A percentile compares a stretch with the other conserved stretches of the same genome.
phyloP scores from a whole-genome alignment of 2,888 invertebrate genomes.

The Hemaris fuciformis region DNA sequence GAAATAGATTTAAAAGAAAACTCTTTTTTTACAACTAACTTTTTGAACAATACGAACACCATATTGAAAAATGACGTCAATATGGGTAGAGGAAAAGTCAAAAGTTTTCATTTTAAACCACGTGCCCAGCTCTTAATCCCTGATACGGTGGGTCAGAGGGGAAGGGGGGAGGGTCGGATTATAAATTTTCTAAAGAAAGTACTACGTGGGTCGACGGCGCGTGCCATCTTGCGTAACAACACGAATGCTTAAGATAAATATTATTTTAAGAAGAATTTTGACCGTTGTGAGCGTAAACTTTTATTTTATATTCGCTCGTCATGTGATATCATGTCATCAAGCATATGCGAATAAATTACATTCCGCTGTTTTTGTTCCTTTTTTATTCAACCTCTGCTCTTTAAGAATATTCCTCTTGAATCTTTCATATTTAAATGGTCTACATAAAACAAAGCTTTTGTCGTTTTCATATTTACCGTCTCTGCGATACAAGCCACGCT shows the following conservation, averaged over 20 bases:
- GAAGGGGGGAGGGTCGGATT: conserved; percentile 47
- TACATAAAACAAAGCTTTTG: too few relatives aligned
- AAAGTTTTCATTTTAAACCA: conserved; percentile 18
- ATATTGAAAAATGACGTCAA: neutral
- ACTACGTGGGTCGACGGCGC: conserved; percentile 63
- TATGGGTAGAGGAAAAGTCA: neutral
- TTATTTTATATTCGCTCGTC: neutral
- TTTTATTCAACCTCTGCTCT: too few relatives aligned
- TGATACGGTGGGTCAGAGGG: conserved; percentile 44
- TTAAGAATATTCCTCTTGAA: too few relatives aligned
- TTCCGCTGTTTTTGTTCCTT: neutral
- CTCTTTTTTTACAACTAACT: neutral
- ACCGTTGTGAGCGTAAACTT: neutral
- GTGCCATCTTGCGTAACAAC: conserved; percentile 51
- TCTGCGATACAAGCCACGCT: too few relatives aligned
- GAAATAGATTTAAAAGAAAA: too few relatives aligned
- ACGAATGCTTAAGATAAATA: conserved; percentile 7
- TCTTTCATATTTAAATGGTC: too few relatives aligned
- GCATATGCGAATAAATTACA: neutral
- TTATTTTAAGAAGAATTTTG: neutral
- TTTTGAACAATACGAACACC: neutral
- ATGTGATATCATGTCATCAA: neutral
- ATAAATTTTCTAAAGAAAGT: conserved; percentile 68
- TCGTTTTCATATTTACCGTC: too few relatives aligned
- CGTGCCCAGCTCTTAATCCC: conserved; percentile 34